Conservation (phyloP, 2,888 invertebrate genomes). For the Lasius fuliginosus region DNA sequence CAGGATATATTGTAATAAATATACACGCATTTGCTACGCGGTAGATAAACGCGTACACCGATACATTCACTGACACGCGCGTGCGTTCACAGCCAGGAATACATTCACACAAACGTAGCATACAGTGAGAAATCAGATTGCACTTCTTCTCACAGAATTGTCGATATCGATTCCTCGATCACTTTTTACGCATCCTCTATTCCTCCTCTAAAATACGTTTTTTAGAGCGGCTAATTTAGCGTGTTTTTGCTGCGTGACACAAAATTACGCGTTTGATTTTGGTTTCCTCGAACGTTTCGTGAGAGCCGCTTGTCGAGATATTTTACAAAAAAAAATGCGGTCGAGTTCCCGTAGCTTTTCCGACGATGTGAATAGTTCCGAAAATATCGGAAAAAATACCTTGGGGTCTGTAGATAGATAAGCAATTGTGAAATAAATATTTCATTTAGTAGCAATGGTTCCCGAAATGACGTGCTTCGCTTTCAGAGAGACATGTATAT, state of each 20-base stretch:
- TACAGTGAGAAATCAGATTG: constrained; percentile 34
- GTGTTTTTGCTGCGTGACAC: constrained; percentile 57
- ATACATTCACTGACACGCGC: constrained; percentile 24
- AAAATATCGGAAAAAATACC: constrained; percentile 46
- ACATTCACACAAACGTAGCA: constrained; percentile 32
- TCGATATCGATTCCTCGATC: constrained; percentile 69
- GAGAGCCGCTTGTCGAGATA: constrained; percentile 46
- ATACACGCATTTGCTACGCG: constrained; percentile 6
- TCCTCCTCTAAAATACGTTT: constrained; percentile 66
- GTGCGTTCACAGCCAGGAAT: constrained; percentile 23
- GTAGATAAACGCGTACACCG: constrained; percentile 3
- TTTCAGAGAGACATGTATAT: constrained; percentile 14
- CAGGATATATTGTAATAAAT: constrained; percentile 41
- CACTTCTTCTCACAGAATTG: constrained; percentile 67
- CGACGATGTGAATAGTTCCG: constrained; percentile 59
- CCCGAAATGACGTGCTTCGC: background rate
- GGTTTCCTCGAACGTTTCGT: constrained; percentile 63
- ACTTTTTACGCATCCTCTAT: constrained; percentile 69
- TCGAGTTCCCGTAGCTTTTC: constrained; percentile 62
- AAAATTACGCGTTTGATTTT: constrained; percentile 62
- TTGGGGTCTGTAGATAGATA: constrained; percentile 81
- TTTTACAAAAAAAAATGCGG: constrained; percentile 1
- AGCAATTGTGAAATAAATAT: constrained; percentile 77
- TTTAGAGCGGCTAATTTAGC: constrained; percentile 76
- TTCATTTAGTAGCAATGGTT: constrained; percentile 42